A percentile compares a stretch with the other conserved stretches of the same genome.
Evolutionary conservation across 1,140 invertebrate genomes (phyloP).

Genomic region (Aphidius gifuensis): DNA sequence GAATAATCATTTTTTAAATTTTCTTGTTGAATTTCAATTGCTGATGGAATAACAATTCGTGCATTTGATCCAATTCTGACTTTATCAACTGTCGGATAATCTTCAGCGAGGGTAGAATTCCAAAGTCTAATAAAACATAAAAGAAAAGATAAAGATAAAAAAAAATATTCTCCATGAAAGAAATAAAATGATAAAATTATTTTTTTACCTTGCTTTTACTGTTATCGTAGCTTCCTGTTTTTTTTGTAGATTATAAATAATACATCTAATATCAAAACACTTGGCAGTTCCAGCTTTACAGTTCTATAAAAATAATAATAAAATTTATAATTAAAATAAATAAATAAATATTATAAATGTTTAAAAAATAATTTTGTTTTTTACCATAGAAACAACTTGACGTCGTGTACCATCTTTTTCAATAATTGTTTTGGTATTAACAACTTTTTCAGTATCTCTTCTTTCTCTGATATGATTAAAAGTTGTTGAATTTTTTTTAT

Average conservation of each 20-base stretch:
- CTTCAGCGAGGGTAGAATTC: constrained; percentile 86
- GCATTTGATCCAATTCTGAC: constrained; percentile 79
- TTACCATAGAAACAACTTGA: constrained; percentile 76
- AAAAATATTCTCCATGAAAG: background rate
- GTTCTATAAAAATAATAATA: constrained; percentile 60
- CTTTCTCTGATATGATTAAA: constrained; percentile 53
- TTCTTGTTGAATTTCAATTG: constrained; percentile 71
- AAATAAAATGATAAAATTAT: constrained; percentile 5
- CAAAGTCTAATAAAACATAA: constrained; percentile 63
- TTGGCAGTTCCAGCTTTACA: constrained; percentile 76
- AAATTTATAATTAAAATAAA: constrained; percentile 6
- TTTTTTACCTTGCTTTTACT: constrained; percentile 65
- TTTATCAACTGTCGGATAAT: constrained; percentile 80
- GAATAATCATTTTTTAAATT: constrained; percentile 63
- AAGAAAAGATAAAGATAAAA: constrained; percentile 6
- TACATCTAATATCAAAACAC: constrained; percentile 82
- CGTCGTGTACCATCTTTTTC: constrained; percentile 69
- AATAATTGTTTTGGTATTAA: constrained; percentile 68
- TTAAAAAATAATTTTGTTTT: constrained; percentile 16
- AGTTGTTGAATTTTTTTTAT: constrained; percentile 35
- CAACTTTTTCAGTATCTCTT: constrained; percentile 70
- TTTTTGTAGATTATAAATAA: constrained; percentile 71
- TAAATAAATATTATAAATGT: constrained; percentile 14
- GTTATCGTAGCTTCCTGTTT: constrained; percentile 74
- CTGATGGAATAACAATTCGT: constrained; percentile 66